These are phyloP conservation scores for Hippopotamyrus pictus DNA, from an alignment of 2,797 vertebrate species.

Conservation along the genomic window DNA sequence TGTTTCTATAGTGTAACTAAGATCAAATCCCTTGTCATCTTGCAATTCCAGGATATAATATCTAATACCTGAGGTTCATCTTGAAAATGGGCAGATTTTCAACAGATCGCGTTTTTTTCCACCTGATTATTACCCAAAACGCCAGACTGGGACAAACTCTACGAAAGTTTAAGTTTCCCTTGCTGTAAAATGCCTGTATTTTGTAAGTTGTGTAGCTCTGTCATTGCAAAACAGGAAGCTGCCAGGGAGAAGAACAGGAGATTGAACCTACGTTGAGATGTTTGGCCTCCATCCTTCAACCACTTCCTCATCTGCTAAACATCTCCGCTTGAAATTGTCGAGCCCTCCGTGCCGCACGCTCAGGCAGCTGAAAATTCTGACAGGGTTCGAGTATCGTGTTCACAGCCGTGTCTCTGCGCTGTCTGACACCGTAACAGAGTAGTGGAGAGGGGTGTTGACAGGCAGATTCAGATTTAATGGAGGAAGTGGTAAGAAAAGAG, in stretches of 20 bases:
- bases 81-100: not conserved
- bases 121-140: not conserved
- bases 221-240: not conserved
- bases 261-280: conserved; percentile 13
- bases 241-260: conserved; percentile 10
- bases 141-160: not conserved
- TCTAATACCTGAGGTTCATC: not conserved
- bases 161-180: not conserved
- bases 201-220: not conserved
- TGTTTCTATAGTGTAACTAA: not conserved
- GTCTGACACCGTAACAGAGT: conserved; percentile 29
- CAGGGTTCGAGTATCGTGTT: conserved; percentile 21
- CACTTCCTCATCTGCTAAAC: not conserved
- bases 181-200: not conserved
- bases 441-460: not conserved
- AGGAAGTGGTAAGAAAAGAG: not conserved
- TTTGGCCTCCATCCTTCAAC: not conserved
- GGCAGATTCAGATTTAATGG: not conserved
- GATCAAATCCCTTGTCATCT: not conserved
- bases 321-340: conserved; percentile 8
- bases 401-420: conserved; percentile 20
- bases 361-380: conserved; percentile 30
- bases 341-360: conserved; percentile 23
- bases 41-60: not conserved
- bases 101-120: not conserved